Conservation (phyloP, 2,113 vertebrate genomes). For the Anolis carolinensis region DNA sequence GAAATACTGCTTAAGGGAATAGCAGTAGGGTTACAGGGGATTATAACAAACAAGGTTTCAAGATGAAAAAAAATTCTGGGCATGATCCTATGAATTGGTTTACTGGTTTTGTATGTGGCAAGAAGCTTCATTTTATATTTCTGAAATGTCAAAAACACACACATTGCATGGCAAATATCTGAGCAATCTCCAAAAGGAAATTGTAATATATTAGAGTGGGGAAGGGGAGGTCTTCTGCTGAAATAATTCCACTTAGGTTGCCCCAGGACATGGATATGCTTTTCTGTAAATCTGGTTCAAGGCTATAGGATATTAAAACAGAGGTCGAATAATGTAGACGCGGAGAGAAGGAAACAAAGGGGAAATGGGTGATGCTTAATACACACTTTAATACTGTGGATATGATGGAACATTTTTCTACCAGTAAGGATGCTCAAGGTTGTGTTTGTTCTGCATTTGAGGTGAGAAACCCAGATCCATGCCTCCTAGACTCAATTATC, state of each 20-base stretch:
- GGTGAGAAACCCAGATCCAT: background rate
- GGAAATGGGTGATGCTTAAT: too few relatives aligned
- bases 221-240: background rate
- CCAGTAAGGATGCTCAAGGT: background rate
- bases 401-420: background rate
- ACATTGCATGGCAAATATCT: background rate
- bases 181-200: background rate
- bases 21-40: fast-evolving
- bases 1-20: background rate
- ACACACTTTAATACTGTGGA: background rate
- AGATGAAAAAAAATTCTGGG: background rate
- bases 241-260: background rate
- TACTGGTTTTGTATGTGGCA: background rate
- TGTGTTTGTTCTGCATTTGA: background rate
- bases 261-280: background rate
- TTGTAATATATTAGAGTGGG: background rate
- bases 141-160: background rate
- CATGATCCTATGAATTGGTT: background rate
- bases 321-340: background rate
- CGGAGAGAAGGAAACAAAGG: background rate
- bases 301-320: background rate
- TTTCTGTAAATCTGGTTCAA: background rate
- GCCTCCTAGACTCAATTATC: background rate
- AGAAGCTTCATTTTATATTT: background rate
- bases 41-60: background rate